Percentiles rank a stretch among this genome's conserved stretches.
These are phyloP conservation scores for Chamaetylas fuelleborni DNA, from an alignment of 2,113 vertebrate species.

Conservation along the genomic window DNA sequence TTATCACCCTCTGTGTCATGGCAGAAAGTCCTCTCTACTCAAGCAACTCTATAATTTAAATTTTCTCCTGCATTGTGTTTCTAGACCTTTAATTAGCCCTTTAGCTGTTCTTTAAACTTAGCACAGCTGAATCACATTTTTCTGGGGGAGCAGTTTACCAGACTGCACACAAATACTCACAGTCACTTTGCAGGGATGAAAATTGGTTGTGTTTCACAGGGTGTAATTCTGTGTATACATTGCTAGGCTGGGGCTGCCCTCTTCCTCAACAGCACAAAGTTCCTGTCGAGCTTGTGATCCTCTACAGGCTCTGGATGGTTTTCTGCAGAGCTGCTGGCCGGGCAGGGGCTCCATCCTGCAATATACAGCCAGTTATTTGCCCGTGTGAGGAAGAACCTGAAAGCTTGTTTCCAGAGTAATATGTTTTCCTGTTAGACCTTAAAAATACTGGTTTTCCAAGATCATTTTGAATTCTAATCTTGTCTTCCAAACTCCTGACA, in stretches of 20 bases:
- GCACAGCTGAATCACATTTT: neutral
- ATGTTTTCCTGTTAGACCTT: neutral
- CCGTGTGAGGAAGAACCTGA: neutral
- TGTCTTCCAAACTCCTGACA: slow-evolving; percentile 56
- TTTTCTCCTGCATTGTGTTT: neutral
- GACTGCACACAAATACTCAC: neutral
- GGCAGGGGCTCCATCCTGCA: neutral
- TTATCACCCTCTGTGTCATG: neutral
- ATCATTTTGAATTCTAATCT: slow-evolving; percentile 41
- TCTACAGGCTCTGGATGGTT: neutral
- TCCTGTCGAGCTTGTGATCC: neutral
- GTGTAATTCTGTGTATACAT: neutral
- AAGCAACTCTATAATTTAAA: neutral
- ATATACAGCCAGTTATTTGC: neutral
- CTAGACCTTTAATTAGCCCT: neutral
- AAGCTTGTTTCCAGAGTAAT: neutral
- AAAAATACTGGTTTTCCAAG: slow-evolving; percentile 23
- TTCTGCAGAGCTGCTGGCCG: neutral
- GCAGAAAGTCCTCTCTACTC: neutral
- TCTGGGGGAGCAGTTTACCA: neutral
- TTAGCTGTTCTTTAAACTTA: neutral
- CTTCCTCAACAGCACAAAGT: neutral
- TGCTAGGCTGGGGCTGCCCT: neutral
- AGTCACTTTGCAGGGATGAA: neutral
- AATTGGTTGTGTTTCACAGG: neutral